Percentiles rank a stretch among this genome's conserved stretches.
Evolutionary conservation across 2,113 vertebrate genomes (phyloP).

Genomic region (Saguinus imperator): DNA sequence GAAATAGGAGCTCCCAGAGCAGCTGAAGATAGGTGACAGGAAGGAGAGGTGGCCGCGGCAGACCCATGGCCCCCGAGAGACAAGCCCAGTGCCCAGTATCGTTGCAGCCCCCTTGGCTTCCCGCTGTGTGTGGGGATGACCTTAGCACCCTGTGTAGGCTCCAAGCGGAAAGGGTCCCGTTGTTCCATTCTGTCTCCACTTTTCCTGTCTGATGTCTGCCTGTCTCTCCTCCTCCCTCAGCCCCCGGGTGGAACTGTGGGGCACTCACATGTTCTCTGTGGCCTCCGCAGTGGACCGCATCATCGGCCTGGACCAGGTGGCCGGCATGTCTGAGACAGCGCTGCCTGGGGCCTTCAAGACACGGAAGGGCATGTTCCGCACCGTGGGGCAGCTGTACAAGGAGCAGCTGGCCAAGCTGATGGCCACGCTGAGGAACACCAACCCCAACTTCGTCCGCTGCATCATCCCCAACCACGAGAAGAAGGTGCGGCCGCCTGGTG

Average conservation of each 20-base stretch:
- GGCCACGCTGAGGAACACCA: slow-evolving; percentile 97
- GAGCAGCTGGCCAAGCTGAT: slow-evolving; percentile 98
- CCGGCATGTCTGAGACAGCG: slow-evolving; percentile 93
- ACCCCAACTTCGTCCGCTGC: slow-evolving; percentile 98
- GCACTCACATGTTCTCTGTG: not conserved
- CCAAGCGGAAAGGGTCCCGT: slow-evolving; percentile 72
- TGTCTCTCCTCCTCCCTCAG: not conserved
- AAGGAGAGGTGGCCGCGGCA: accelerated
- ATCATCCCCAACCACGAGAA: slow-evolving; percentile 99
- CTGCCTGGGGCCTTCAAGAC: slow-evolving; percentile 97
- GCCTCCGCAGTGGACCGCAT: slow-evolving; percentile 94
- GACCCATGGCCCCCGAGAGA: accelerated
- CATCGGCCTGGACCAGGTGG: slow-evolving; percentile 97
- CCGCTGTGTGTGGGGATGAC: too few species aligned
- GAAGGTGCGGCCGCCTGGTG: slow-evolving; percentile 85
- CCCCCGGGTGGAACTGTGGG: not conserved
- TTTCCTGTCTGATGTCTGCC: slow-evolving; percentile 59
- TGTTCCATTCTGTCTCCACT: slow-evolving; percentile 54
- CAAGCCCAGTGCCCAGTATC: accelerated
- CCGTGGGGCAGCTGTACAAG: slow-evolving; percentile 98
- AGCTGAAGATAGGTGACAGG: not conserved
- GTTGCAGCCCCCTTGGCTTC: too few species aligned
- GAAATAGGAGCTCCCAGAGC: not conserved
- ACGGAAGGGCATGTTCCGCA: slow-evolving; percentile 98
- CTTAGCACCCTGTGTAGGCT: slow-evolving; percentile 57